Conservation (phyloP, 1,140 invertebrate species). For the Stratiolaelaps scimitus region DNA sequence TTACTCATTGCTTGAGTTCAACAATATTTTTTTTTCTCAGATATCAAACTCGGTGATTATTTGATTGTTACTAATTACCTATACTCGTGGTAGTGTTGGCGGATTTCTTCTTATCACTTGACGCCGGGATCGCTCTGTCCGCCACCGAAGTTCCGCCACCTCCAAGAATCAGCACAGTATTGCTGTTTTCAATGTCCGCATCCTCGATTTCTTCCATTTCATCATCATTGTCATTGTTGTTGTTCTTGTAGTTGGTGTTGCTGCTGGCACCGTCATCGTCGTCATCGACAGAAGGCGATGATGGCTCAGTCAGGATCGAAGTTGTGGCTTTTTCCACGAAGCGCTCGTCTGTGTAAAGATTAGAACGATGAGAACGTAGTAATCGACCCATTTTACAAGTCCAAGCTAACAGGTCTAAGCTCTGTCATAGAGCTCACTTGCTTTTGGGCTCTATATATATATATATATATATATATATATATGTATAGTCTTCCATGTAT, state of each 20-base stretch:
- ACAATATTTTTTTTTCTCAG: too few species aligned
- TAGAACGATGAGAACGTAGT: not conserved
- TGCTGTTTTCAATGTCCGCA: not conserved
- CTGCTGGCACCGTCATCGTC: too few species aligned
- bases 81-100: conserved; percentile 18
- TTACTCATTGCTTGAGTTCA: too few species aligned
- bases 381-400: too few species aligned
- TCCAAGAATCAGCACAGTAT: not conserved
- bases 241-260: too few species aligned
- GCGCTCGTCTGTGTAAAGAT: not conserved
- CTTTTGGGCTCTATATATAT: too few species aligned
- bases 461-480: too few species aligned
- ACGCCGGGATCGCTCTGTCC: not conserved
- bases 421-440: too few species aligned
- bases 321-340: conserved; percentile 4
- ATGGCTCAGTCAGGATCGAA: not conserved
- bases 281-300: not conserved
- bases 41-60: too few species aligned
- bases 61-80: not conserved
- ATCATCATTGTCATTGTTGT: not conserved
- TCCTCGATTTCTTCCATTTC: not conserved
- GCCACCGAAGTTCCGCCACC: not conserved
- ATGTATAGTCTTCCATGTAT: too few species aligned
- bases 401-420: too few species aligned
- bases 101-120: not conserved